A percentile compares a stretch with the other conserved stretches of the same genome.
Evolutionary conservation across 2,888 invertebrate genomes (phyloP).

Genomic region (Neuroscelio doddi): DNA sequence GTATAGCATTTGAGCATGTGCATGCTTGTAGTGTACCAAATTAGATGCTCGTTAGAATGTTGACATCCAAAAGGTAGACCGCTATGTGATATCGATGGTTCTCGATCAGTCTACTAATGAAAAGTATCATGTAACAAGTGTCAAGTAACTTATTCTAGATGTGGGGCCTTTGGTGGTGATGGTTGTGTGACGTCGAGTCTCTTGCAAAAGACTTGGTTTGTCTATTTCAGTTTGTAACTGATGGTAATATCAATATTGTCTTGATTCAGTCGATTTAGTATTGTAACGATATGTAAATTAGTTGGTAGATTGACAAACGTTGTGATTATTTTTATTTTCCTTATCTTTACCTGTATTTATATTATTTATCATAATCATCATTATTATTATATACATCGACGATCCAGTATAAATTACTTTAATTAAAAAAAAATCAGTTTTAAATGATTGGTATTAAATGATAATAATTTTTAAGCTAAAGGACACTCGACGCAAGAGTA

Average conservation of each 20-base stretch:
- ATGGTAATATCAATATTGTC: conserved; percentile 44
- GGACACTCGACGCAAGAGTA: neutral
- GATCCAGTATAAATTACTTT: conserved; percentile 10
- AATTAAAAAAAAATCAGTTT: too few species aligned
- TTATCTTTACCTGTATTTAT: neutral
- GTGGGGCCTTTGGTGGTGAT: conserved; percentile 66
- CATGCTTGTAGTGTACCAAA: conserved; percentile 33
- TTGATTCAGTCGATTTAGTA: conserved; percentile 44
- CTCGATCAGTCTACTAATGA: conserved; percentile 32
- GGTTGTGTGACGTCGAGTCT: conserved; percentile 65
- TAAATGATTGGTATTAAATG: neutral
- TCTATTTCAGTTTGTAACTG: conserved; percentile 35
- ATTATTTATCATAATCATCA: conserved; percentile 14
- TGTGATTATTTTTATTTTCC: conserved; percentile 48
- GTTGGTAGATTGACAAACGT: conserved; percentile 57
- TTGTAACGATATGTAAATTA: conserved; percentile 55
- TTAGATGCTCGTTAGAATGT: conserved; percentile 47
- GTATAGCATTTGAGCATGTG: too few species aligned
- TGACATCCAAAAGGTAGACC: conserved; percentile 2
- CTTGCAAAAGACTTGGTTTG: conserved; percentile 47
- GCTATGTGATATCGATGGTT: conserved; percentile 34
- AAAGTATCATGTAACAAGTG: conserved; percentile 38
- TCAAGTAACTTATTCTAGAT: conserved; percentile 37
- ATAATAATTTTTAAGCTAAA: conserved; percentile 1
- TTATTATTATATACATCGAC: conserved; percentile 10